phyloP scores from a whole-genome alignment of 1,140 invertebrate genomes.

The Lucilia cuprina region DNA sequence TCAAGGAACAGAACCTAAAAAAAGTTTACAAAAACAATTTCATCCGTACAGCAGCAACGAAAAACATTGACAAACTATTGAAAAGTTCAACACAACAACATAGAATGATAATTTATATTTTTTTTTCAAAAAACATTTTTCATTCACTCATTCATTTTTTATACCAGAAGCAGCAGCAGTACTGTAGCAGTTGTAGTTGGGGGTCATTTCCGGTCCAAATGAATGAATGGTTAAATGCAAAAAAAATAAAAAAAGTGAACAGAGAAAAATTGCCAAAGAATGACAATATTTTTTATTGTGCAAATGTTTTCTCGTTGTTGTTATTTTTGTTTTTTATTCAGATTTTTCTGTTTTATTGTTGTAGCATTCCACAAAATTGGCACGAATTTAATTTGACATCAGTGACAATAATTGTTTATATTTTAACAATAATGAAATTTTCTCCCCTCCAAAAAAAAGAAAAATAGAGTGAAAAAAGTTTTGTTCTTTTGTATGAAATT shows the following conservation, averaged over 20 bases:
- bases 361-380: conserved; percentile 13
- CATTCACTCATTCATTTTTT: not conserved
- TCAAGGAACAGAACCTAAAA: not conserved
- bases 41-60: not conserved
- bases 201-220: conserved; percentile 29
- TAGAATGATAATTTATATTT: not conserved
- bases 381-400: conserved; percentile 28
- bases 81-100: not conserved
- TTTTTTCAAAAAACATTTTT: not conserved
- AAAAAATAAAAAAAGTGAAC: not conserved
- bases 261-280: not conserved
- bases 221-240: conserved; percentile 29
- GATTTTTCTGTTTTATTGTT: not conserved
- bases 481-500: not conserved
- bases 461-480: not conserved
- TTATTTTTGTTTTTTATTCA: not conserved
- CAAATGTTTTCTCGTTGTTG: not conserved
- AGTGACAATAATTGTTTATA: conserved; percentile 23
- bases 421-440: not conserved
- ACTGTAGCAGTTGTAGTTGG: not conserved
- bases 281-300: conserved; percentile 4
- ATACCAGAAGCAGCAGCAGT: not conserved
- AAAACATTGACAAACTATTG: not conserved
- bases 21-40: not conserved
- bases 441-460: not conserved